phyloP scores from a whole-genome alignment of 2,888 invertebrate species.

The Synergus umbraculus region DNA sequence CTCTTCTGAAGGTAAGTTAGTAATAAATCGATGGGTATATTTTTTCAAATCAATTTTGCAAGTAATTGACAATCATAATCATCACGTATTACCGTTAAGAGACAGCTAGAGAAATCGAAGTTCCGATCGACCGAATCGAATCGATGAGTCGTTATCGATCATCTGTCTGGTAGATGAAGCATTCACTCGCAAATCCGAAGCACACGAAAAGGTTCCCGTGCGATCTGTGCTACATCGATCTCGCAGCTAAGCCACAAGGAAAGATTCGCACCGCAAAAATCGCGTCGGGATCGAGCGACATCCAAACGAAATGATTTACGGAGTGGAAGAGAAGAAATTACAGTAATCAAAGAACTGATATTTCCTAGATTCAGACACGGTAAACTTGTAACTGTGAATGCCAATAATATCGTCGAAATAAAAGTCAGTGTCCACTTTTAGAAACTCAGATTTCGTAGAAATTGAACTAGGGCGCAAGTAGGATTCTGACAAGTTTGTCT shows the following conservation, averaged over 20 bases:
- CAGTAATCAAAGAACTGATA: not conserved
- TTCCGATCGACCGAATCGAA: constrained; percentile 17
- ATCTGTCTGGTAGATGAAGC: constrained; percentile 20
- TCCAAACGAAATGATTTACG: constrained; percentile 3
- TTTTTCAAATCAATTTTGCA: constrained; percentile 4
- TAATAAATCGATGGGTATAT: constrained; percentile 10
- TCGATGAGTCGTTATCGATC: constrained; percentile 31
- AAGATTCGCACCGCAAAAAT: constrained; percentile 8
- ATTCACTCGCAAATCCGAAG: constrained; percentile 25
- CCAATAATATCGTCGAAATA: too few relatives aligned
- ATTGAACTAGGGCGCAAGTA: too few relatives aligned
- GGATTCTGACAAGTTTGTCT: too few relatives aligned
- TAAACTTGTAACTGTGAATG: too few relatives aligned
- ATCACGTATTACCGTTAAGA: constrained; percentile 32
- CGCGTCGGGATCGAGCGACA: not conserved
- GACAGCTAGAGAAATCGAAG: constrained; percentile 27
- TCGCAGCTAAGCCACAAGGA: not conserved
- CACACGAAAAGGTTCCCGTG: constrained; percentile 1
- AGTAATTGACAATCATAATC: constrained; percentile 40
- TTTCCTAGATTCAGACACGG: not conserved
- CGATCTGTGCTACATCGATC: constrained; percentile 29
- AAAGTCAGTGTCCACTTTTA: too few relatives aligned
- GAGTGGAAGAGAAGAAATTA: constrained; percentile 2
- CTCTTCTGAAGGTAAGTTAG: not conserved
- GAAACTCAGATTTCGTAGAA: too few relatives aligned